These are phyloP conservation scores for Plutomurus gul DNA, from an alignment of 1,140 invertebrate species.

Conservation along the genomic window DNA sequence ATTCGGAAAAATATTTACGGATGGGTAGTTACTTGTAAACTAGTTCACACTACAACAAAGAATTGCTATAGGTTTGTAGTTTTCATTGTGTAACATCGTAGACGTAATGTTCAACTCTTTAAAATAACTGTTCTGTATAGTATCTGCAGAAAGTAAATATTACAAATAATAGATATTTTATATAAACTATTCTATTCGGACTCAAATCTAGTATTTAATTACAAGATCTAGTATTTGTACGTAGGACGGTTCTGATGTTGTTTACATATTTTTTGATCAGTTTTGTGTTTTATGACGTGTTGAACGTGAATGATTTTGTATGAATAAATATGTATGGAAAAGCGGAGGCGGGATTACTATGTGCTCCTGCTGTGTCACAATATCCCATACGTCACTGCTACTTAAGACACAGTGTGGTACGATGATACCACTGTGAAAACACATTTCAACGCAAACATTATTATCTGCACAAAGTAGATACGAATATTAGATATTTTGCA, in stretches of 20 bases:
- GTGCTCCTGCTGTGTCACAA: conserved; percentile 38
- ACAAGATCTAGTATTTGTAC: not conserved
- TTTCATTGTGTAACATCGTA: too few relatives aligned
- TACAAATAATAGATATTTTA: too few relatives aligned
- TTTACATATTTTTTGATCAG: not conserved
- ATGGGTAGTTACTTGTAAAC: not conserved
- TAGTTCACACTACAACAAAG: too few relatives aligned
- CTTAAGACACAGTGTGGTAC: too few relatives aligned
- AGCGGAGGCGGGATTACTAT: conserved; percentile 8
- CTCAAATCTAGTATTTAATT: not conserved
- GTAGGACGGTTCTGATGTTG: not conserved
- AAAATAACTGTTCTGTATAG: too few relatives aligned
- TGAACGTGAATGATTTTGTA: not conserved
- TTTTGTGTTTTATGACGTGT: not conserved
- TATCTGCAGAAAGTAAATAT: too few relatives aligned
- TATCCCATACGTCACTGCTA: conserved; percentile 4
- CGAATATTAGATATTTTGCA: too few relatives aligned
- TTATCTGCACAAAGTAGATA: too few relatives aligned
- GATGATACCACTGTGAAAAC: too few relatives aligned
- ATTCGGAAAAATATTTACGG: not conserved
- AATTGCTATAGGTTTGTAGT: too few relatives aligned
- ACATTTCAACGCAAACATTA: too few relatives aligned
- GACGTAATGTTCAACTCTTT: too few relatives aligned
- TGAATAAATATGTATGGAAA: not conserved
- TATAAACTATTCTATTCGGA: not conserved